Percentiles rank a stretch among this genome's conserved stretches.
Conservation (phyloP, 2,888 invertebrate genomes). For the Anoplius nigerrimus region DNA sequence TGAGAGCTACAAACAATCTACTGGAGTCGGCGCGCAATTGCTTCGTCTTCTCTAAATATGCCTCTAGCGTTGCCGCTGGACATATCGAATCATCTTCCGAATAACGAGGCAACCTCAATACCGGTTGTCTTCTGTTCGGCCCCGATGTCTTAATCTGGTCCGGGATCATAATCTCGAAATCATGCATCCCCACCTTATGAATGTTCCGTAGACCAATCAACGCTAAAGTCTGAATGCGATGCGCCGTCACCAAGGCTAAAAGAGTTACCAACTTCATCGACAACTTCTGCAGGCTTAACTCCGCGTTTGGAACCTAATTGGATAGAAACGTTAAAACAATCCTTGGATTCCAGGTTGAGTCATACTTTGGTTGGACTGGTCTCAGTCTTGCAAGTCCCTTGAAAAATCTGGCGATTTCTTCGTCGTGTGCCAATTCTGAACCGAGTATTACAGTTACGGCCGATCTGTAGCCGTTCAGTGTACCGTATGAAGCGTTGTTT, state of each 20-base stretch:
- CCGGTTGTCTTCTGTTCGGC: neutral
- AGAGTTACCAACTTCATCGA: neutral
- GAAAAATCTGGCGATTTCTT: neutral
- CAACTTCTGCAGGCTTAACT: neutral
- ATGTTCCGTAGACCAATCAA: conserved; percentile 1
- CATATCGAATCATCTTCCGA: neutral
- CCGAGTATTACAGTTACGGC: neutral
- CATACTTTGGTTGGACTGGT: neutral
- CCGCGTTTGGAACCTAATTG: neutral
- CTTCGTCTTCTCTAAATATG: neutral
- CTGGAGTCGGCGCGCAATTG: neutral
- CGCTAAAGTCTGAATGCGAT: conserved; percentile 2
- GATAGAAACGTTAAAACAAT: neutral
- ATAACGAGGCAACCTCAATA: neutral
- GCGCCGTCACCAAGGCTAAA: conserved; percentile 6
- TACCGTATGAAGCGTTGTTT: neutral
- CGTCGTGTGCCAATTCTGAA: neutral
- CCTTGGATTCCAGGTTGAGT: neutral
- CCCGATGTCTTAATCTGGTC: neutral
- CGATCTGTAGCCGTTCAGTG: neutral
- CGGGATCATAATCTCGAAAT: neutral
- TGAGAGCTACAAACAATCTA: neutral
- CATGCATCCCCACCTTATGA: neutral
- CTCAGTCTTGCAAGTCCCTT: neutral
- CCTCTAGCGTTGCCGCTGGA: neutral